Evolutionary conservation across 2,888 invertebrate species (phyloP).

Genomic region (Phengaris arion): DNA sequence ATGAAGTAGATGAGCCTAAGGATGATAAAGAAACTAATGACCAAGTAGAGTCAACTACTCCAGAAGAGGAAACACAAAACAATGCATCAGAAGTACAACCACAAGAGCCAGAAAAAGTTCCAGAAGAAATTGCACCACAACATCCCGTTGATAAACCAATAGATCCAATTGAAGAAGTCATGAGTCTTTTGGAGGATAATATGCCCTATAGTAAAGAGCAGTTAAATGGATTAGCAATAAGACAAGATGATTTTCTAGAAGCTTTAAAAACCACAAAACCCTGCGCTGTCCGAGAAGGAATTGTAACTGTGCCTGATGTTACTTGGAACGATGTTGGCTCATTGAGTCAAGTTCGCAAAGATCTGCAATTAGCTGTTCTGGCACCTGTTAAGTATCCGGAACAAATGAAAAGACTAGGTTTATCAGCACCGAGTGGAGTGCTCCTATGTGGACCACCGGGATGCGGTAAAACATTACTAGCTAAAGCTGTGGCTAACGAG

Average conservation of each 20-base stretch:
- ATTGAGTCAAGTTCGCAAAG: conserved; percentile 90
- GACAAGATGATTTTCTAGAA: conserved; percentile 86
- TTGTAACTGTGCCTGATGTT: conserved; percentile 97
- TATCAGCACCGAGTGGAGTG: conserved; percentile 92
- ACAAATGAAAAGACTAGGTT: conserved; percentile 87
- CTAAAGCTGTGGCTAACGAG: conserved; percentile 99
- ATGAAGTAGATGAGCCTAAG: conserved; percentile 47
- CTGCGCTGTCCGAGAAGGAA: conserved; percentile 97
- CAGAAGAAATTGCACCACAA: conserved; percentile 34
- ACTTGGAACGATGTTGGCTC: conserved; percentile 99
- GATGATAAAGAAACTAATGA: conserved; percentile 36
- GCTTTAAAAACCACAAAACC: conserved; percentile 93
- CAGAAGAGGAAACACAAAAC: conserved; percentile 6
- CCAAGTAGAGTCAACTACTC: conserved; percentile 5
- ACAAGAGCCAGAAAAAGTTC: conserved; percentile 45
- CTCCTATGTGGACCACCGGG: conserved; percentile 98
- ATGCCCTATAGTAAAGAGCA: conserved; percentile 82
- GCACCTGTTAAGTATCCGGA: conserved; percentile 94
- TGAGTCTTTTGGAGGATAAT: conserved; percentile 83
- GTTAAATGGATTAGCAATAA: conserved; percentile 83
- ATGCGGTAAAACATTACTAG: conserved; percentile 96
- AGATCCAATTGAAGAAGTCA: conserved; percentile 72
- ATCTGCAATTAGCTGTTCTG: conserved; percentile 93
- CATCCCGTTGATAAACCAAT: conserved; percentile 37
- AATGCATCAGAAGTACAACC: conserved; percentile 1